These are phyloP conservation scores for Pycnomerus fuliginosus DNA, from an alignment of 2,888 invertebrate species.

Conservation along the genomic window DNA sequence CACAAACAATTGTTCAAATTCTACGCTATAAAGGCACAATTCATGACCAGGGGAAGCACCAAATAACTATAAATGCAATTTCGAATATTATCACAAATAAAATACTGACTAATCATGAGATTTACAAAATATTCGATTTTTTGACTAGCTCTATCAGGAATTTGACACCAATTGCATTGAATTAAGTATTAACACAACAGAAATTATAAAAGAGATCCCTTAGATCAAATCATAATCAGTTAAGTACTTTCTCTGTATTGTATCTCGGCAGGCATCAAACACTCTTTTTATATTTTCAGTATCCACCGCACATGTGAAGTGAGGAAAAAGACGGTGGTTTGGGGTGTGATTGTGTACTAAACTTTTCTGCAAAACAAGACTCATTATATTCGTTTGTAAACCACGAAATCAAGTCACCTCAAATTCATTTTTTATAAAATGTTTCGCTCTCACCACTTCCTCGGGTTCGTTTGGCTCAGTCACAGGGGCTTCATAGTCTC, in stretches of 20 bases:
- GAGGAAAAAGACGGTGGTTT: constrained; percentile 97
- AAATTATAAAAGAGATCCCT: too few relatives aligned
- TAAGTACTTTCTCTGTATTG: constrained; percentile 27
- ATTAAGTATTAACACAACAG: too few relatives aligned
- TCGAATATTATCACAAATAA: constrained; percentile 10
- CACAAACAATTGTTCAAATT: constrained; percentile 12
- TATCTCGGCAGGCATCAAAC: constrained; percentile 28
- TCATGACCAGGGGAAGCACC: constrained; percentile 1
- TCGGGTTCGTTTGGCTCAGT: constrained; percentile 65
- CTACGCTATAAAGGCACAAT: constrained; percentile 10
- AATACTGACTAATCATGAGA: constrained; percentile 6
- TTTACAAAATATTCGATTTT: constrained; percentile 1
- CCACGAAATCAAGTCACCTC: constrained; percentile 1
- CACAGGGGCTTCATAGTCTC: constrained; percentile 62
- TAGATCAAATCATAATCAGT: constrained; percentile 24
- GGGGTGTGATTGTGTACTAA: constrained; percentile 1
- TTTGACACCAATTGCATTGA: too few relatives aligned
- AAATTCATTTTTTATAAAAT: constrained; percentile 71
- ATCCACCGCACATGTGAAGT: constrained; percentile 99
- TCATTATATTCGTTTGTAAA: neutral
- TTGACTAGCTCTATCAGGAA: constrained; percentile 1
- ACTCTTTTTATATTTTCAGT: constrained; percentile 69
- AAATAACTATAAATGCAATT: neutral
- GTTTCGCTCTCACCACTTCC: constrained; percentile 95
- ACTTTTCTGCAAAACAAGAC: constrained; percentile 15